phyloP scores from a whole-genome alignment of 2,113 vertebrate species.

The Eupsittula cactorum region DNA sequence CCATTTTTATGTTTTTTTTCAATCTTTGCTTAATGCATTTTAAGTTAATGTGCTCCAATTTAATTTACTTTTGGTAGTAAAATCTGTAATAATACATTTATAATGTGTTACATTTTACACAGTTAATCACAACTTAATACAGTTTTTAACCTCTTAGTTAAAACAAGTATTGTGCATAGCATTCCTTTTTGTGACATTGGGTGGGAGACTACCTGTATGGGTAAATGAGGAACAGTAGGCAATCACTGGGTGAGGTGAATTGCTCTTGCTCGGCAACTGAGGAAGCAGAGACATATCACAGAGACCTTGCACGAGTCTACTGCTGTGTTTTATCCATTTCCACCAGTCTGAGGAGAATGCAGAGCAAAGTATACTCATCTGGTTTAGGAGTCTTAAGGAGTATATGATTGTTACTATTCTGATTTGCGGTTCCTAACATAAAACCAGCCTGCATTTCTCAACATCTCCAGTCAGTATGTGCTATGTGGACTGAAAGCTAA shows the following conservation, averaged over 20 bases:
- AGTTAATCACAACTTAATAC: neutral
- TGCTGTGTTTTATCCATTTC: neutral
- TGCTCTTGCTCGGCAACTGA: neutral
- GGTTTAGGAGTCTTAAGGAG: neutral
- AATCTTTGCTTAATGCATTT: neutral
- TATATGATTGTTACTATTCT: rapidly evolving
- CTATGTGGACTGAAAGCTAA: neutral
- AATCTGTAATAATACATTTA: neutral
- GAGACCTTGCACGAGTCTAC: neutral
- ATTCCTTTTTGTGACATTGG: neutral
- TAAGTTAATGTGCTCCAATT: neutral
- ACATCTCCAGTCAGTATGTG: neutral
- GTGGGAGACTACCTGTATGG: neutral
- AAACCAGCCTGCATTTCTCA: neutral
- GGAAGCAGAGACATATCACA: neutral
- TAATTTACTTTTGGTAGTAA: conserved; percentile 7
- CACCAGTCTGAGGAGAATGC: neutral
- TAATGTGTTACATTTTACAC: neutral
- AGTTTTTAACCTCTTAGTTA: conserved; percentile 1
- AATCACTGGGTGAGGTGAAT: neutral
- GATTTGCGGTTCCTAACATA: neutral
- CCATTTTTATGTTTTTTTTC: neutral
- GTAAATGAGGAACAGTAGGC: neutral
- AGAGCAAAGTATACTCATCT: neutral
- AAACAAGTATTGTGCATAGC: neutral